Evolutionary conservation across 2,888 invertebrate species (phyloP).

Genomic region (Cylindroiulus punctatus): DNA sequence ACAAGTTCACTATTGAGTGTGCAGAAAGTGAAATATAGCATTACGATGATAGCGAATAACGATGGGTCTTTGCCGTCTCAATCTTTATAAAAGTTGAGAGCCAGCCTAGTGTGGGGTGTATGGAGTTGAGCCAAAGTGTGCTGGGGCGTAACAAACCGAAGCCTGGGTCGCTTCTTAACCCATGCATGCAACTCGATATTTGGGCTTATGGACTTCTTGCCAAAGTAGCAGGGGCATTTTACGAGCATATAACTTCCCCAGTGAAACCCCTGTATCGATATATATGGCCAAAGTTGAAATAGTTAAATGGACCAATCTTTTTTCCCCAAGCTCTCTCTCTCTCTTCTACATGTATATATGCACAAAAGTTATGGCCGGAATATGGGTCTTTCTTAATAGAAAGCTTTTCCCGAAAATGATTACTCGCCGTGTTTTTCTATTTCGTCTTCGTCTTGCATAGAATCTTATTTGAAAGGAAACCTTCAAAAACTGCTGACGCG

Average conservation of each 20-base stretch:
- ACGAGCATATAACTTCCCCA: no score
- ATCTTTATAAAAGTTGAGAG: not conserved
- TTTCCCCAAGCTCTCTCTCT: not conserved
- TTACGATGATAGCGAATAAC: constrained; percentile 10
- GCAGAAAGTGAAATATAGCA: not conserved
- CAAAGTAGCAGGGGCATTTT: not conserved
- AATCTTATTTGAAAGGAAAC: constrained; percentile 26
- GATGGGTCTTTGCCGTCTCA: not conserved
- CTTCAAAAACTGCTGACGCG: constrained; percentile 42
- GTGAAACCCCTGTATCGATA: not conserved
- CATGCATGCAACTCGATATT: constrained; percentile 25
- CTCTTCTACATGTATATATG: not conserved
- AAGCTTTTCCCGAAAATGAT: not conserved
- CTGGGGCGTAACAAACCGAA: constrained; percentile 1
- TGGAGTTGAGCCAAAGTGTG: constrained; percentile 38
- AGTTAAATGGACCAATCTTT: constrained; percentile 42
- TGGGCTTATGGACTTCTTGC: constrained; percentile 29
- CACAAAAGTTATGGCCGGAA: constrained; percentile 37
- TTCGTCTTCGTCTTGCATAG: constrained; percentile 4
- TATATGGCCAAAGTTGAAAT: constrained; percentile 27
- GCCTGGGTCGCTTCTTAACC: constrained; percentile 27
- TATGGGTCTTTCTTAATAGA: constrained; percentile 31
- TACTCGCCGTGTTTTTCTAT: constrained; percentile 23
- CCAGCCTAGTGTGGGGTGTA: no score
- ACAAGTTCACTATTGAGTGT: not conserved